A percentile compares a stretch with the other conserved stretches of the same genome.
Evolutionary conservation across 2,797 vertebrate genomes (phyloP).

Genomic region (Emys orbicularis): DNA sequence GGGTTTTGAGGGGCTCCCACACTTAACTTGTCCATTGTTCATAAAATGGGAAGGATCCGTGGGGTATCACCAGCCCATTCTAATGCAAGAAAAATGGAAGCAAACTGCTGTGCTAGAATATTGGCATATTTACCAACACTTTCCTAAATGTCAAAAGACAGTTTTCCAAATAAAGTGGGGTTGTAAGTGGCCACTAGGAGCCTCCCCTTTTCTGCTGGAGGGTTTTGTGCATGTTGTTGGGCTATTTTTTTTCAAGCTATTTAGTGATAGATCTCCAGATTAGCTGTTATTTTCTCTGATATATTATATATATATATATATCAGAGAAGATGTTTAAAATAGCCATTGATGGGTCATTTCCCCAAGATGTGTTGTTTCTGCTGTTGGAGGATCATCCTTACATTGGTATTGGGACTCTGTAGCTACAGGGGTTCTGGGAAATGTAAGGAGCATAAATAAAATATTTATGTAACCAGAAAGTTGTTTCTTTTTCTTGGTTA

Average conservation of each 20-base stretch:
- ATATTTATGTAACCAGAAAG: neutral
- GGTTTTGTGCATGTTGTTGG: neutral
- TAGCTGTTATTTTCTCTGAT: neutral
- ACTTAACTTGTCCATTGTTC: neutral
- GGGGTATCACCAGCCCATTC: neutral
- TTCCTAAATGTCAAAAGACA: neutral
- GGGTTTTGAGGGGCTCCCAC: conserved; percentile 39
- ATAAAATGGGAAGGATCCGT: neutral
- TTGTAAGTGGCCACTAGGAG: neutral
- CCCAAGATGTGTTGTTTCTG: too few species aligned
- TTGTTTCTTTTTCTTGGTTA: too few species aligned
- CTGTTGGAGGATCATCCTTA: neutral
- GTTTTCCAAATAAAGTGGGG: neutral
- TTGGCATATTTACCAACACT: neutral
- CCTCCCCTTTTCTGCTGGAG: neutral
- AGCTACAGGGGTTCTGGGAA: neutral
- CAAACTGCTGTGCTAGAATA: neutral
- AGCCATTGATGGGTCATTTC: neutral
- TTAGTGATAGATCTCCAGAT: neutral
- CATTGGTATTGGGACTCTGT: neutral
- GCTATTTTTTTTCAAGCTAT: neutral
- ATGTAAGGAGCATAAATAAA: neutral
- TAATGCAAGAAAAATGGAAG: neutral
- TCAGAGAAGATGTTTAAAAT: neutral
- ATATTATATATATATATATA: too few species aligned